Evolutionary conservation across 2,888 invertebrate species (phyloP).

Genomic region (Polia nebulosa): DNA sequence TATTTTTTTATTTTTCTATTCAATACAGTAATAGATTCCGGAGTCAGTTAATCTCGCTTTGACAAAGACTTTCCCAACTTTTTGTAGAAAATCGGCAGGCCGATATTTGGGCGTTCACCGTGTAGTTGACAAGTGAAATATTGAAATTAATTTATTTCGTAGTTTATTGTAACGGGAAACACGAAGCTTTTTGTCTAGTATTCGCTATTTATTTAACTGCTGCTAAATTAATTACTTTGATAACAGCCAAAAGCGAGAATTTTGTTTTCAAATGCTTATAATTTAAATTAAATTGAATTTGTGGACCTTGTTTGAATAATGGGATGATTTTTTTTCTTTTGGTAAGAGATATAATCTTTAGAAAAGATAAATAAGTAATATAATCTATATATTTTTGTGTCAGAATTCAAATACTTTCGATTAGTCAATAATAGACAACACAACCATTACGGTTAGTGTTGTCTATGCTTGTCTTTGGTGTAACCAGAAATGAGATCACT

Average conservation of each 20-base stretch:
- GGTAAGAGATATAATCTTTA: too few relatives aligned
- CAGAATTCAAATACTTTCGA: too few relatives aligned
- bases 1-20: slow-evolving; percentile 8
- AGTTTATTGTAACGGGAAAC: slow-evolving; percentile 12
- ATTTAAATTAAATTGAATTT: too few relatives aligned
- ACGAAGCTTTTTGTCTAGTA: neutral
- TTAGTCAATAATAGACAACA: too few relatives aligned
- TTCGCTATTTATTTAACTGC: neutral
- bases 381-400: too few relatives aligned
- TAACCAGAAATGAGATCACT: too few relatives aligned
- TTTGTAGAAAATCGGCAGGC: slow-evolving; percentile 17
- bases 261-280: too few relatives aligned
- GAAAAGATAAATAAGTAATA: too few relatives aligned
- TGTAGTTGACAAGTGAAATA: slow-evolving; percentile 24
- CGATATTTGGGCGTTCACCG: slow-evolving; percentile 28
- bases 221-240: neutral
- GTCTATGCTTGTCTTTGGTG: too few relatives aligned
- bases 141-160: slow-evolving; percentile 19
- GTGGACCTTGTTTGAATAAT: too few relatives aligned
- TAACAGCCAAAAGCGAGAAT: neutral
- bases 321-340: too few relatives aligned
- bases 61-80: slow-evolving; percentile 13
- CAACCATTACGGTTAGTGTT: too few relatives aligned
- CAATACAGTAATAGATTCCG: slow-evolving; percentile 20
- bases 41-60: slow-evolving; percentile 28